These are phyloP conservation scores for Atethmia centrago DNA, from an alignment of 2,888 invertebrate species.

Conservation along the genomic window DNA sequence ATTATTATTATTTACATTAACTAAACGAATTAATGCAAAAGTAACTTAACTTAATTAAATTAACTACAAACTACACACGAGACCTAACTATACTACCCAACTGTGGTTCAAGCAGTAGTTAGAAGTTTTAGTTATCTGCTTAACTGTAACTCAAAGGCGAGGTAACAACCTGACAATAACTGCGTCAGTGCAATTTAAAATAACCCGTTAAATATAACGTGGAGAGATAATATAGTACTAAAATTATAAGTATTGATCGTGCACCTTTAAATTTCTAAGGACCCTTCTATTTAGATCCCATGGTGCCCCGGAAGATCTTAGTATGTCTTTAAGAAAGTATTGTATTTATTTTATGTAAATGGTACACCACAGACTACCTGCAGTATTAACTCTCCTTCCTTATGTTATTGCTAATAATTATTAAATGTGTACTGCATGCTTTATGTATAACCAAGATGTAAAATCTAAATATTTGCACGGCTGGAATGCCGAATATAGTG, in stretches of 20 bases:
- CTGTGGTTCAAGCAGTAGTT: slow-evolving; percentile 5
- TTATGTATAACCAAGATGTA: too few species aligned
- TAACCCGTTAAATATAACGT: slow-evolving; percentile 2
- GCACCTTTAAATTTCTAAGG: neutral
- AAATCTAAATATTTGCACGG: too few species aligned
- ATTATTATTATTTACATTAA: too few species aligned
- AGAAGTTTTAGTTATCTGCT: slow-evolving; percentile 31
- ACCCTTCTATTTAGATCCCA: neutral
- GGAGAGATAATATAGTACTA: neutral
- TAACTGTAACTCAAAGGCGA: slow-evolving; percentile 37
- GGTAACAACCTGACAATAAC: slow-evolving; percentile 18
- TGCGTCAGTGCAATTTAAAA: slow-evolving; percentile 40
- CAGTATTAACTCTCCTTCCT: too few species aligned
- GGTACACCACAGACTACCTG: neutral
- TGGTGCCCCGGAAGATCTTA: neutral
- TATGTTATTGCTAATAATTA: too few species aligned
- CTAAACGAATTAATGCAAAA: neutral
- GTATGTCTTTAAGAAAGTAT: neutral
- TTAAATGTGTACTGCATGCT: too few species aligned
- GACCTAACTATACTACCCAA: neutral
- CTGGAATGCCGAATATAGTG: too few species aligned
- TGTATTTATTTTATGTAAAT: neutral
- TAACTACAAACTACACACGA: slow-evolving; percentile 13
- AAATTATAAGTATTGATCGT: neutral
- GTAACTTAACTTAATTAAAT: too few species aligned